Percentiles rank a stretch among this genome's conserved stretches.
Conservation (phyloP, 37 sponge, comb jelly and placozoan species). For the Diacarnus erythraeanus region DNA sequence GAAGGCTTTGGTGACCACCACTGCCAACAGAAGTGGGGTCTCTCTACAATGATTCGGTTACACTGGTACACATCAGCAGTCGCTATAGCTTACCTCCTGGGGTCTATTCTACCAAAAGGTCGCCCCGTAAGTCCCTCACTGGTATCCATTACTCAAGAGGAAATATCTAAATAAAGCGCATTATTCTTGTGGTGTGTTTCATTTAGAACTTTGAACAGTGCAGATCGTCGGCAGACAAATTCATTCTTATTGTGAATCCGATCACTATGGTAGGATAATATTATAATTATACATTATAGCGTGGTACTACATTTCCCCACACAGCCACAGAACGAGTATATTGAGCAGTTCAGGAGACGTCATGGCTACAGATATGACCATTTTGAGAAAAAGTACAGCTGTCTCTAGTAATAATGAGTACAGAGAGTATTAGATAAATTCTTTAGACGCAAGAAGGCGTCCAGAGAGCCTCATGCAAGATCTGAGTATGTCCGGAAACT, state of each 20-base stretch:
- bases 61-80: not conserved
- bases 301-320: too few relatives aligned
- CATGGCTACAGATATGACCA: constrained; percentile 94
- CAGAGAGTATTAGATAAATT: not conserved
- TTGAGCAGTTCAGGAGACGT: constrained; percentile 87
- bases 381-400: constrained; percentile 80
- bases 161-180: not conserved
- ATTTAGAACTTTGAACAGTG: not conserved
- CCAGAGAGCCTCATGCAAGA: constrained; percentile 78
- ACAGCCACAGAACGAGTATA: constrained; percentile 99
- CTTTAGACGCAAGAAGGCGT: constrained; percentile 87
- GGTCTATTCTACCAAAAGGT: constrained; percentile 44
- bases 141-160: not conserved
- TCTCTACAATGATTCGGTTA: constrained; percentile 50
- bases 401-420: not conserved
- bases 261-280: too few relatives aligned
- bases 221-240: too few relatives aligned
- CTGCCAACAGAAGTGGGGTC: constrained; percentile 25
- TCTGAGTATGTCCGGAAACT: constrained; percentile 83
- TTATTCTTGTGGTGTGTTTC: constrained; percentile 1
- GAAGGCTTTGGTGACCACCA: constrained; percentile 36
- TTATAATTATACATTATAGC: too few relatives aligned
- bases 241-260: too few relatives aligned
- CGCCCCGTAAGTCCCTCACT: not conserved
- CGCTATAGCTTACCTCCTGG: constrained; percentile 12